Evolutionary conservation across 2,113 vertebrate genomes (phyloP), one percentile per base, ranked within the genome.

Genomic region (Upupa epops): DNA sequence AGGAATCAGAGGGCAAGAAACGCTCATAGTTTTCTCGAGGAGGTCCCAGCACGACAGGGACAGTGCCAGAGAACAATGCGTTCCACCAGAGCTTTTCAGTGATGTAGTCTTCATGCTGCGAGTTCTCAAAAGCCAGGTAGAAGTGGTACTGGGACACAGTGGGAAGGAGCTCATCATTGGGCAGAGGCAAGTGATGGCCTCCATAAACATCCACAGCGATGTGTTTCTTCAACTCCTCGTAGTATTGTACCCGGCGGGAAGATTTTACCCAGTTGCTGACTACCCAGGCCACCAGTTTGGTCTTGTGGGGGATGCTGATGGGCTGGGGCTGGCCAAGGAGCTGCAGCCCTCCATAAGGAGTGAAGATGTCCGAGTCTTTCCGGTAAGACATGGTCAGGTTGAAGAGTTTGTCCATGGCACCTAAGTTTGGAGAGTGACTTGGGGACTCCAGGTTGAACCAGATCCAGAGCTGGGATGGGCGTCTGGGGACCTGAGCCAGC

Each of bases 51-150:
- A 98, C 98, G 2, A 98, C 94, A 0, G 98, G 98, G 32, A 98
- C 64, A 0, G 93, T 83, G 45, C 97, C 88, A 2, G 98, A 89
- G 26, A 72, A 69, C 79, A 98, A 72, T 5, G 98, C 96, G 0
- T 98, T 98, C 48, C 26, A 46, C 98, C 98, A 98, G 18, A 98
- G 91, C 90, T 98, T 98, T 97, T 98, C 98, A 0, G 97, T 98
- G 91, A 98, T 98, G 91, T 98, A 98, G 86, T 98, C 98, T 5
- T 63, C 93, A 3, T 98, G 95, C 70, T 72, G 28, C 0, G 98
- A 98, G 95, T 98, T 98, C 96, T 98, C 98, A 3, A 98, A 98
- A 9, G 98, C 97, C 80, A 98, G 79, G 93, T 98, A 98, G 92
- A 98, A 98, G 14, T 78, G 92, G 72, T 98, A 98, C 11, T 88